A percentile compares a stretch with the other conserved stretches of the same genome.
These are phyloP conservation scores for Pteropus rufus DNA, from an alignment of 2,797 vertebrate genomes.

Conservation along the genomic window DNA sequence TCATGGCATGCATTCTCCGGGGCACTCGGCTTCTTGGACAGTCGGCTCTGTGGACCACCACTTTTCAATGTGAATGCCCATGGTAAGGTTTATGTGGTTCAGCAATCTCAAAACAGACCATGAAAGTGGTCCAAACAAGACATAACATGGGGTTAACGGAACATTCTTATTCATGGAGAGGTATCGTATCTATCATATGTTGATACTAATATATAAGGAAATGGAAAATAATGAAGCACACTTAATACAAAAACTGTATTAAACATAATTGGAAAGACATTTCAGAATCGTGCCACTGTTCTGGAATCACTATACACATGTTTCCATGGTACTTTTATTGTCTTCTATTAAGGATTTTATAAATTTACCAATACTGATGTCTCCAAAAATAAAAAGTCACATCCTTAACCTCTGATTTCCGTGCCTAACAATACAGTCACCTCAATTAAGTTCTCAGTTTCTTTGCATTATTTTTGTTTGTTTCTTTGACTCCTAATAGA, in stretches of 20 bases:
- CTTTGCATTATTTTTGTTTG: not conserved
- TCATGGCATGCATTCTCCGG: not conserved
- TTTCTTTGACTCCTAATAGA: slow-evolving; percentile 6
- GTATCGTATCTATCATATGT: not conserved
- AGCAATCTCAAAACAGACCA: not conserved
- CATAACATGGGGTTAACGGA: not conserved
- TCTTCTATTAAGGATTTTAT: not conserved
- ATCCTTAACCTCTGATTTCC: not conserved
- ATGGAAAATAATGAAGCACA: not conserved
- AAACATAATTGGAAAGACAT: not conserved
- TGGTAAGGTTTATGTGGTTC: not conserved
- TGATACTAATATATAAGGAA: not conserved
- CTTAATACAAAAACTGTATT: not conserved
- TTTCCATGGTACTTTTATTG: not conserved
- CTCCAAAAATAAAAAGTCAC: not conserved
- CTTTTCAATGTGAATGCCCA: not conserved
- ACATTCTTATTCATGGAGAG: not conserved
- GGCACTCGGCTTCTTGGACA: not conserved
- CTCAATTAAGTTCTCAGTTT: not conserved
- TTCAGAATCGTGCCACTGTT: not conserved
- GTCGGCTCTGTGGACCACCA: not conserved
- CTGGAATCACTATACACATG: not conserved
- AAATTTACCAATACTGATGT: not conserved
- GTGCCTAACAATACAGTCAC: not conserved
- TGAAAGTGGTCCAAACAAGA: not conserved